Conservation (phyloP, 35 echinoderm and acorn worm genomes). For the Anneissia japonica region DNA sequence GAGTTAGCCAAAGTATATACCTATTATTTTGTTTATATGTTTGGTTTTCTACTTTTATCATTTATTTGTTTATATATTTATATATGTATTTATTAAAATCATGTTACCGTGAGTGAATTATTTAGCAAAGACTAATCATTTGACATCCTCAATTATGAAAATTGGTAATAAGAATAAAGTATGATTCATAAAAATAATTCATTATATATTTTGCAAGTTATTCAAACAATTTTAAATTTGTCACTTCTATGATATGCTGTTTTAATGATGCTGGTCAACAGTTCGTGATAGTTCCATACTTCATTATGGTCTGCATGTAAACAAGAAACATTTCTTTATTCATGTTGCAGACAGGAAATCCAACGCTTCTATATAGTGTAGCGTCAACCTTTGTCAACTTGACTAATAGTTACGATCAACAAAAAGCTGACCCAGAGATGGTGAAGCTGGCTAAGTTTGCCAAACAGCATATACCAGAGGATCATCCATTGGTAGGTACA, state of each 20-base stretch:
- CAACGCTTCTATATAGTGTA: conserved; percentile 70
- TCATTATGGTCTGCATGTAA: no score
- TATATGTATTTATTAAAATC: not conserved
- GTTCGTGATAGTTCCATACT: no score
- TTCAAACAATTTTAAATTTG: no score
- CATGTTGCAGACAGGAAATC: conserved; percentile 49
- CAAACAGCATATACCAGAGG: conserved; percentile 92
- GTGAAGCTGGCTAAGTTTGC: conserved; percentile 83
- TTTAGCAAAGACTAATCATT: no score
- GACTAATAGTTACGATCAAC: conserved; percentile 70
- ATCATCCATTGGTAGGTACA: conserved; percentile 73
- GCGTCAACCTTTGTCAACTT: conserved; percentile 88
- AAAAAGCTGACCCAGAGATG: conserved; percentile 70
- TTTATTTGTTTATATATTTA: not conserved
- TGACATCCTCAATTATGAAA: no score
- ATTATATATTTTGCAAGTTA: no score
- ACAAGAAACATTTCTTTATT: not conserved
- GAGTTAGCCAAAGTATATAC: conserved; percentile 76
- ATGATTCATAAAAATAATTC: no score
- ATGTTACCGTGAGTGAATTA: no score
- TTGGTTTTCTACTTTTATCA: not conserved
- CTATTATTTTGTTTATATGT: no score
- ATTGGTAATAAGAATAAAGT: no score
- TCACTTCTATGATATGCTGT: no score
- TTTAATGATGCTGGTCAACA: no score